Conservation (phyloP, 2,113 vertebrate genomes). For the Alouatta palliata region DNA sequence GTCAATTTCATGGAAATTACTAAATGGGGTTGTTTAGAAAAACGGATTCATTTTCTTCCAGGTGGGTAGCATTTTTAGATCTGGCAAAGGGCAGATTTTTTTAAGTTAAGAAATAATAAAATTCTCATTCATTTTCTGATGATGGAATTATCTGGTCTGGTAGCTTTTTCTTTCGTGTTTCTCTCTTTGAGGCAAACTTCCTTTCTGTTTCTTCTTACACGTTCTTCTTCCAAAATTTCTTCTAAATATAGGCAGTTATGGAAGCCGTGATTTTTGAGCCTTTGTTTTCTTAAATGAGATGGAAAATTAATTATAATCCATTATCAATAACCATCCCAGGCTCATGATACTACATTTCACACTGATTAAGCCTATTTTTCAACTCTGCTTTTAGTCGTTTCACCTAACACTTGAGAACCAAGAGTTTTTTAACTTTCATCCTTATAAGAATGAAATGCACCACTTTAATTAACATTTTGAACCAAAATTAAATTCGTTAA, state of each 20-base stretch:
- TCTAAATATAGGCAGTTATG: slow-evolving; percentile 1
- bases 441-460: slow-evolving; percentile 46
- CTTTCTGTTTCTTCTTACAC: slow-evolving; percentile 8
- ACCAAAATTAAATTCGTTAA: slow-evolving; percentile 61
- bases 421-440: slow-evolving; percentile 28
- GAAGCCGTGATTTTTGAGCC: neutral
- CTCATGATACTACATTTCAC: slow-evolving; percentile 46
- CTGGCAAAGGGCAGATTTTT: slow-evolving; percentile 27
- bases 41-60: slow-evolving; percentile 44
- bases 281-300: slow-evolving; percentile 49
- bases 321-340: slow-evolving; percentile 26
- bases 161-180: slow-evolving; percentile 42
- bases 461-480: slow-evolving; percentile 62
- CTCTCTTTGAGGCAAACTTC: slow-evolving; percentile 43
- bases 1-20: slow-evolving; percentile 62
- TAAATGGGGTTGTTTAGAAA: slow-evolving; percentile 54
- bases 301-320: slow-evolving; percentile 47
- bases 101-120: slow-evolving; percentile 50
- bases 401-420: slow-evolving; percentile 31
- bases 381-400: slow-evolving; percentile 47
- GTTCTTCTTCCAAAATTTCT: slow-evolving; percentile 42
- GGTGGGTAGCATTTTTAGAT: slow-evolving; percentile 56
- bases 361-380: slow-evolving; percentile 42
- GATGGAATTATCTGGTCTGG: slow-evolving; percentile 45
- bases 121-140: slow-evolving; percentile 56